These are phyloP conservation scores for Onychomys arenicola DNA, from an alignment of 2,797 vertebrate genomes.

Conservation along the genomic window DNA sequence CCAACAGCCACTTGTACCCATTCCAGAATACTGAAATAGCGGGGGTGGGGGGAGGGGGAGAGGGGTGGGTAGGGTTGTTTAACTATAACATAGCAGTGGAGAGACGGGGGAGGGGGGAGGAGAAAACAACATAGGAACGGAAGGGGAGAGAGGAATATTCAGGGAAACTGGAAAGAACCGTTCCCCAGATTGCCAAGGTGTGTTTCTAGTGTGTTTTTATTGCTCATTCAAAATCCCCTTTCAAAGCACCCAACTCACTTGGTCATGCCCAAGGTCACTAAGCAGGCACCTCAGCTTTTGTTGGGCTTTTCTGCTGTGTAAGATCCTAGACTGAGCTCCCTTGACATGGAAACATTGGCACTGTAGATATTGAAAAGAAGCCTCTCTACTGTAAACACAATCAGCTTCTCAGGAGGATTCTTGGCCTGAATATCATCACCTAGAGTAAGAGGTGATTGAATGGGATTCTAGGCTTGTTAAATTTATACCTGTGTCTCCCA, in stretches of 20 bases:
- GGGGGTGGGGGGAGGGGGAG: not conserved
- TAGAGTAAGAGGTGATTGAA: conserved; percentile 9
- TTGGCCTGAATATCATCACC: not conserved
- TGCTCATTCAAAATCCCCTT: not conserved
- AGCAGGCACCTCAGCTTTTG: not conserved
- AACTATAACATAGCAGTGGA: not conserved
- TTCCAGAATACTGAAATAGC: not conserved
- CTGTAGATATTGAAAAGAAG: not conserved
- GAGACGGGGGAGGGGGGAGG: no score
- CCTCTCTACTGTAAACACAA: not conserved
- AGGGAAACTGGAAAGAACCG: not conserved
- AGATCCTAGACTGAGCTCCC: not conserved
- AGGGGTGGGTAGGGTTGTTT: not conserved
- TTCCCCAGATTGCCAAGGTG: not conserved
- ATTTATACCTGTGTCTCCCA: not conserved
- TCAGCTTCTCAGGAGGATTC: not conserved
- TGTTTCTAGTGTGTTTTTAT: not conserved
- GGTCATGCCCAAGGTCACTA: not conserved
- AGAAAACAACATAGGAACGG: no score
- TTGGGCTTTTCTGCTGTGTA: not conserved
- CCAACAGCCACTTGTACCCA: not conserved
- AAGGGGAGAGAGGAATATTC: not conserved
- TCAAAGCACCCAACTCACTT: conserved; percentile 20
- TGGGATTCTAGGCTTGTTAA: not conserved
- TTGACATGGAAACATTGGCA: not conserved